phyloP scores from a whole-genome alignment of 2,888 invertebrate species.

The Cephus runcator region DNA sequence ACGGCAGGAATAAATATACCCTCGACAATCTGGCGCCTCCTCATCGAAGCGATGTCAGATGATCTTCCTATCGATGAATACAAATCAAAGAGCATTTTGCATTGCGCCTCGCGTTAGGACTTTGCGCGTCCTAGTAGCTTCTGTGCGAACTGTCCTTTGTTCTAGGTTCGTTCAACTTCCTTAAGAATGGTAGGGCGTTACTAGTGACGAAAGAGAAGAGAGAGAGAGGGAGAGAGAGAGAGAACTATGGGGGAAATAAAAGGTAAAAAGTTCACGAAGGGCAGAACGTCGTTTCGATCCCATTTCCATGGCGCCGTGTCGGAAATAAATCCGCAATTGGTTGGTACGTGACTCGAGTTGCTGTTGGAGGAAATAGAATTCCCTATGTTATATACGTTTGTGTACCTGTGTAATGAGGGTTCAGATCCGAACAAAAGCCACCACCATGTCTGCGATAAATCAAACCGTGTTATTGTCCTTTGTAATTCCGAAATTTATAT shows the following conservation, averaged over 20 bases:
- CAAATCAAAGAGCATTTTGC: constrained; percentile 28
- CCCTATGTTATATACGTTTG: neutral
- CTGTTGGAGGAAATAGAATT: neutral
- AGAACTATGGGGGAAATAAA: neutral
- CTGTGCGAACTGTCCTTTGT: neutral
- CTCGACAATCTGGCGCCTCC: constrained; percentile 51
- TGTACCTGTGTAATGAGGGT: neutral
- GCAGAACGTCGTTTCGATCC: neutral
- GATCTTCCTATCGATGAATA: constrained; percentile 43
- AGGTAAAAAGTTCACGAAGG: neutral
- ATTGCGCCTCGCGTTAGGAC: neutral
- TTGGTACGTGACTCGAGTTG: neutral
- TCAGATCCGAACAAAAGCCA: neutral
- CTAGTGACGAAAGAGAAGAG: neutral
- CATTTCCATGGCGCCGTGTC: neutral
- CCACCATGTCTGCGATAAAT: constrained; percentile 1
- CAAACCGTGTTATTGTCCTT: constrained; percentile 14
- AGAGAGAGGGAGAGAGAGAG: neutral
- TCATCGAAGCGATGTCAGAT: constrained; percentile 41
- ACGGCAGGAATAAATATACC: constrained; percentile 43
- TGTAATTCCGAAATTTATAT: constrained; percentile 16
- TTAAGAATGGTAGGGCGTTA: neutral
- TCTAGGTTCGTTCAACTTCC: neutral
- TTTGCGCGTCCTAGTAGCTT: neutral
- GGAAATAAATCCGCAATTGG: neutral